A percentile compares a stretch with the other conserved stretches of the same genome.
Evolutionary conservation across 1,140 invertebrate species (phyloP).

Genomic region (Pseudachorutes palmiensis): DNA sequence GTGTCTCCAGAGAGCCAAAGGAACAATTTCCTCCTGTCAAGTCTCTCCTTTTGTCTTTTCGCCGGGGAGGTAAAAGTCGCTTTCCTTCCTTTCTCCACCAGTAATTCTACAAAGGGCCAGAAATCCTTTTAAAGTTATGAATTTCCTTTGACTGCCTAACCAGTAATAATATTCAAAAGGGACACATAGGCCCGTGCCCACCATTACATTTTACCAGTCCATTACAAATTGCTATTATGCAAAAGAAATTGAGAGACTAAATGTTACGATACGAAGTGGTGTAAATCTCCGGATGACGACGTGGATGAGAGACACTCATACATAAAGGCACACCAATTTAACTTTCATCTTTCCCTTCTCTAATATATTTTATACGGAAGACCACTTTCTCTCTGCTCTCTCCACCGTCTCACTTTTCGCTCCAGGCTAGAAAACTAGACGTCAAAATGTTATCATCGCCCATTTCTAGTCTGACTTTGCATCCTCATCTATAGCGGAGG

Average conservation of each 20-base stretch:
- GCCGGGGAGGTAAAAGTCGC: background rate
- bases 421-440: background rate
- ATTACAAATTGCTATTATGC: too few relatives aligned
- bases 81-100: background rate
- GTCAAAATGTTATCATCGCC: background rate
- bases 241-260: too few relatives aligned
- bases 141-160: background rate
- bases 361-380: background rate
- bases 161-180: too few relatives aligned
- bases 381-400: background rate
- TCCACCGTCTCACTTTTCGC: background rate
- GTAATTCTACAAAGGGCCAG: background rate
- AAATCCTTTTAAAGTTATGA: background rate
- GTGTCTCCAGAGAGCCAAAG: background rate
- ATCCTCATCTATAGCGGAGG: background rate
- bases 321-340: too few relatives aligned
- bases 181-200: too few relatives aligned
- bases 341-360: too few relatives aligned
- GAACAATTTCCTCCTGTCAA: slow-evolving; percentile 11
- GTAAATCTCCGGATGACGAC: too few relatives aligned
- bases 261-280: too few relatives aligned
- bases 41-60: background rate
- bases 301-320: too few relatives aligned
- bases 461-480: background rate
- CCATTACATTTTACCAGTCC: too few relatives aligned